phyloP scores from a whole-genome alignment of 2,113 vertebrate species.

The Mionectes macconnelli region DNA sequence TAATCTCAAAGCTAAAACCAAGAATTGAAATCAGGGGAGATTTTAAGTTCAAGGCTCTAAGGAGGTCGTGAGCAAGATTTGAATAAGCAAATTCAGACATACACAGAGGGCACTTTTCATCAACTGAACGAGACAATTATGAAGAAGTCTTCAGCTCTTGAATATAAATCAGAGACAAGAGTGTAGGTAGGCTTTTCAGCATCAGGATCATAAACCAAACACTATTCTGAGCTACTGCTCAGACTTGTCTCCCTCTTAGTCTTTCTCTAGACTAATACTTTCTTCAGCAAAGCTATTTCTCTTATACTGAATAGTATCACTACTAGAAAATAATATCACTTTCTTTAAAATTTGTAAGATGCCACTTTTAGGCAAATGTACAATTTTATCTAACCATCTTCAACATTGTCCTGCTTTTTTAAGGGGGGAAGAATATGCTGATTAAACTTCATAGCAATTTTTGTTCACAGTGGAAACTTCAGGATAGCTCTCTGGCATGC shows the following conservation, averaged over 20 bases:
- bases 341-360: not conserved
- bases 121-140: not conserved
- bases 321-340: not conserved
- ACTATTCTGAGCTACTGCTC: not conserved
- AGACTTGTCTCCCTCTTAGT: not conserved
- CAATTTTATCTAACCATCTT: not conserved
- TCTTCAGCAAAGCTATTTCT: not conserved
- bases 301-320: not conserved
- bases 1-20: conserved; percentile 10
- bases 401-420: not conserved
- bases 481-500: not conserved
- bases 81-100: conserved; percentile 25
- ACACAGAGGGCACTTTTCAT: not conserved
- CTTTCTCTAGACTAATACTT: not conserved
- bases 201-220: not conserved
- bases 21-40: conserved; percentile 7
- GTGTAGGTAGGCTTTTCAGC: not conserved
- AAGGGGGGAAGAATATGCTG: not conserved
- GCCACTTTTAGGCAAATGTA: not conserved
- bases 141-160: not conserved
- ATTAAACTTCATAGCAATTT: not conserved
- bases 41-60: not conserved
- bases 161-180: not conserved
- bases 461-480: not conserved
- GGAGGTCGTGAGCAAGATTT: not conserved